A percentile compares a stretch with the other conserved stretches of the same genome.
Conservation (phyloP, 2,888 invertebrate genomes). For the Tipula confusa region DNA sequence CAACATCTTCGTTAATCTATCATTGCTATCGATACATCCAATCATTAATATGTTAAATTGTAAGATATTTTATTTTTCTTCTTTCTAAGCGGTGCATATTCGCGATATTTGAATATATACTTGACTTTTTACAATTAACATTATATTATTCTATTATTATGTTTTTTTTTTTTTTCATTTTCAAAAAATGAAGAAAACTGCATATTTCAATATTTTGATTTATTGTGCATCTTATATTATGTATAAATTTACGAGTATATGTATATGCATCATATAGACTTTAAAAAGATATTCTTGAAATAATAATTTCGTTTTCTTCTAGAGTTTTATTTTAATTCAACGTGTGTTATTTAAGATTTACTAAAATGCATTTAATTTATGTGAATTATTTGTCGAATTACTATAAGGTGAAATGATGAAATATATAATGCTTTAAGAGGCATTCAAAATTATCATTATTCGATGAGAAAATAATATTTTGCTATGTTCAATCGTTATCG, state of each 20-base stretch:
- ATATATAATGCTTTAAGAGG: background rate
- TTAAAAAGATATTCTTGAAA: background rate
- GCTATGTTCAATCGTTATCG: background rate
- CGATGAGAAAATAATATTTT: constrained; percentile 7
- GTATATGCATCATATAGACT: background rate
- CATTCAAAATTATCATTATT: background rate
- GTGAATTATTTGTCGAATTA: constrained; percentile 1
- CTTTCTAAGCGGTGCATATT: background rate
- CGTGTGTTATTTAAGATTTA: background rate
- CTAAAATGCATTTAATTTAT: background rate
- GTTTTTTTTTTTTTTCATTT: too few relatives aligned
- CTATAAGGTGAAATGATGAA: constrained; percentile 25
- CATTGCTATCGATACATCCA: background rate
- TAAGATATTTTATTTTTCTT: background rate
- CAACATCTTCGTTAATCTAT: constrained; percentile 20
- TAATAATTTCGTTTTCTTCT: background rate
- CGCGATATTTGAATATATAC: background rate
- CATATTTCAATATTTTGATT: background rate
- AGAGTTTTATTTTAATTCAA: background rate
- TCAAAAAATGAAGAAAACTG: background rate
- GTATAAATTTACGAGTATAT: background rate
- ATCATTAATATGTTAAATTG: background rate
- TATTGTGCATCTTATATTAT: background rate
- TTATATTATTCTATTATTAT: constrained; percentile 1
- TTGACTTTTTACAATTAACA: constrained; percentile 3